A percentile compares a stretch with the other conserved stretches of the same genome.
Evolutionary conservation across 2,888 invertebrate species (phyloP).

Genomic region (Drosophila kuntzei): DNA sequence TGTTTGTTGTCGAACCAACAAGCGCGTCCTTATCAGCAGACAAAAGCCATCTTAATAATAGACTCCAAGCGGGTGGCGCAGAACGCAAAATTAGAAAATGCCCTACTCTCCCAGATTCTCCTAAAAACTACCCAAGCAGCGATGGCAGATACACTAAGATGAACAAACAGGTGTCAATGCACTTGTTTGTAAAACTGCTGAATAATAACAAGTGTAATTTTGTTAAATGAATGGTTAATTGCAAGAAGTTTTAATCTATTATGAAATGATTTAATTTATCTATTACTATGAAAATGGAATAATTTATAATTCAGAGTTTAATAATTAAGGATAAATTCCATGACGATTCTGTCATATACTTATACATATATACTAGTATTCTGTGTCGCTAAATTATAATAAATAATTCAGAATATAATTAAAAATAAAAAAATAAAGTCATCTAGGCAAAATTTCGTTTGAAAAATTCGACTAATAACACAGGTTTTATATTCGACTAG

Average conservation of each 20-base stretch:
- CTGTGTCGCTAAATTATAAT: too few species aligned
- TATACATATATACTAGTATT: too few species aligned
- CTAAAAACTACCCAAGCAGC: background rate
- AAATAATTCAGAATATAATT: too few species aligned
- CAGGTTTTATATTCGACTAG: too few species aligned
- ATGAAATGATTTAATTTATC: background rate
- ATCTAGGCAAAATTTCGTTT: too few species aligned
- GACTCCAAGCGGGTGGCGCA: conserved; percentile 30
- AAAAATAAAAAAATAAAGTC: too few species aligned
- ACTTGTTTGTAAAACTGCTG: conserved; percentile 9
- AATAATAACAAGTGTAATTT: background rate
- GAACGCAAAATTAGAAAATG: conserved; percentile 31
- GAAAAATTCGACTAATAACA: too few species aligned
- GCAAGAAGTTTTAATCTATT: background rate
- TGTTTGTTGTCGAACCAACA: conserved; percentile 58
- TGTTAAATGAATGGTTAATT: background rate
- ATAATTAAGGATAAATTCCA: background rate
- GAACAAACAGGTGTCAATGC: conserved; percentile 47
- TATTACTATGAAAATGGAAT: background rate
- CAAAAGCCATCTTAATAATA: conserved; percentile 73
- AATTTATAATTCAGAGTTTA: background rate
- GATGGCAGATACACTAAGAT: conserved; percentile 5
- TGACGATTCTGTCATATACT: background rate
- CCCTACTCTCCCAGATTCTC: background rate
- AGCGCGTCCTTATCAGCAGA: conserved; percentile 74